Evolutionary conservation across 2,113 vertebrate genomes (phyloP).

Genomic region (Corythornis madagascariensis): DNA sequence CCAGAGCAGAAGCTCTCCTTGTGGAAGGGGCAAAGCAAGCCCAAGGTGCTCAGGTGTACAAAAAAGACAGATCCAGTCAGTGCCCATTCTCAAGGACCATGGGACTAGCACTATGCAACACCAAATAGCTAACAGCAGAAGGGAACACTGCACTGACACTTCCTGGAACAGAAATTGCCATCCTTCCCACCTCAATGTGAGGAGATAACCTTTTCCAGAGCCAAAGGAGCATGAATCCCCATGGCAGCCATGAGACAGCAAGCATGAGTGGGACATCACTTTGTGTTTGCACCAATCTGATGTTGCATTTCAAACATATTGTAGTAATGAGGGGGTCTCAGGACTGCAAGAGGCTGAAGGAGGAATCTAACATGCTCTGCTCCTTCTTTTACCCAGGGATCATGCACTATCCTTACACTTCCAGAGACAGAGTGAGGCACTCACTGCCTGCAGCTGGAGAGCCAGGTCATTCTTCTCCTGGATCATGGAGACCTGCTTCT

Average conservation of each 20-base stretch:
- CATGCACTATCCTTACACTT: neutral
- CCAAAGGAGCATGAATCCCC: neutral
- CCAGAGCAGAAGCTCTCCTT: neutral
- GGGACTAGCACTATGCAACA: neutral
- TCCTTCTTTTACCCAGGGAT: neutral
- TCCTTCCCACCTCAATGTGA: neutral
- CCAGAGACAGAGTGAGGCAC: conserved; percentile 32
- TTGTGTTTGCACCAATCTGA: neutral
- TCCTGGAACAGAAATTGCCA: neutral
- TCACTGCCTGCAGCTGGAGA: conserved; percentile 92
- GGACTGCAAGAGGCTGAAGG: neutral
- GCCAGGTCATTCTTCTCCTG: conserved; percentile 94
- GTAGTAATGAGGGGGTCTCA: neutral
- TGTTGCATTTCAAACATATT: neutral
- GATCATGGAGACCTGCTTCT: conserved; percentile 88
- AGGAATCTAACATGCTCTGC: neutral
- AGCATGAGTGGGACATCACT: neutral
- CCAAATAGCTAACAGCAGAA: neutral
- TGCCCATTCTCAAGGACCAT: rapidly evolving
- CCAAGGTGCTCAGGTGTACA: neutral
- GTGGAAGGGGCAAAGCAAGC: neutral
- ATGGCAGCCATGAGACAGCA: neutral
- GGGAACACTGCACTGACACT: neutral
- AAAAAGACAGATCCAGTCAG: neutral
- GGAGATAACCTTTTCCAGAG: neutral